These are phyloP conservation scores for Anorthoa munda DNA, from an alignment of 2,888 invertebrate species.

Conservation along the genomic window DNA sequence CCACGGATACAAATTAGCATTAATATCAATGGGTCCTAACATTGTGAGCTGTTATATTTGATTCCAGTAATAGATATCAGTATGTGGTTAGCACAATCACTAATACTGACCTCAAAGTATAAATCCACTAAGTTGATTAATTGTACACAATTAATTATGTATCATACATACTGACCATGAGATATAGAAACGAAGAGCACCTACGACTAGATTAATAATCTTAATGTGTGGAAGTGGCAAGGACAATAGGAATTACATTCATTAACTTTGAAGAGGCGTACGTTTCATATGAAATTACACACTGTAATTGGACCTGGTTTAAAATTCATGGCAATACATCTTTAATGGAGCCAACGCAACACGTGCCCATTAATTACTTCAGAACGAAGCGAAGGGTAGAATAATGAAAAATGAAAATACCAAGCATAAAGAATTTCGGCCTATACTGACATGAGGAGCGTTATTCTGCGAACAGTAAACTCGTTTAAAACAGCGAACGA, in stretches of 20 bases:
- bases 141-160: constrained; percentile 48
- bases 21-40: no score
- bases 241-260: constrained; percentile 50
- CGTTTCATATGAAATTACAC: constrained; percentile 29
- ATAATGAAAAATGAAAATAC: constrained; percentile 2
- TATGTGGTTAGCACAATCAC: constrained; percentile 13
- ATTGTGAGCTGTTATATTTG: no score
- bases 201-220: constrained; percentile 53
- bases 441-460: background rate
- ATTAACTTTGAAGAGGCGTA: constrained; percentile 47
- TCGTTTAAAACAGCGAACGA: background rate
- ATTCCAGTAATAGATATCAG: no score
- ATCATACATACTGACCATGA: constrained; percentile 44
- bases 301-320: constrained; percentile 8
- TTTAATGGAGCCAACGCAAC: constrained; percentile 35
- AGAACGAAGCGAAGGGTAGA: constrained; percentile 16
- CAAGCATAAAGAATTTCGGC: background rate
- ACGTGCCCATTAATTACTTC: constrained; percentile 39
- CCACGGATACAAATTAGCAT: no score
- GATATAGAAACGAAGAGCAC: constrained; percentile 57
- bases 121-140: constrained; percentile 52
- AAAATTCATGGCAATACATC: constrained; percentile 15
- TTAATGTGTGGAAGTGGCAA: constrained; percentile 42
- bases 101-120: constrained; percentile 31
- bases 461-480: constrained; percentile 10